Conservation (phyloP, 2,113 vertebrate genomes). For the Caretta caretta region DNA sequence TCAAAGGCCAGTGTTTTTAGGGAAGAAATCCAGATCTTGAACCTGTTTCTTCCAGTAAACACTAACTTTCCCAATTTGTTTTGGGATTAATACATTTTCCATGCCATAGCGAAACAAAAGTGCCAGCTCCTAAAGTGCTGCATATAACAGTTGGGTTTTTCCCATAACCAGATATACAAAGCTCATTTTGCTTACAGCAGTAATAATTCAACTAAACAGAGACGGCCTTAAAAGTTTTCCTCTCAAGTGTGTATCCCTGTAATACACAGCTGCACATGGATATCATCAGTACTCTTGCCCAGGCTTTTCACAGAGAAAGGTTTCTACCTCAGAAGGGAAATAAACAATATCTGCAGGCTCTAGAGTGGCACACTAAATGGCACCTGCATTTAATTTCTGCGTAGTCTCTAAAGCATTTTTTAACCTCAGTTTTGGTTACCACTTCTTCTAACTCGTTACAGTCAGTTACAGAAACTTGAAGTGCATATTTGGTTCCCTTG, state of each 20-base stretch:
- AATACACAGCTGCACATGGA: constrained; percentile 33
- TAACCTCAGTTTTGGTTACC: constrained; percentile 46
- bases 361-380: constrained; percentile 41
- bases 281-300: constrained; percentile 15
- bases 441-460: constrained; percentile 52
- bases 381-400: constrained; percentile 53
- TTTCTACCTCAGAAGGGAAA: constrained; percentile 66
- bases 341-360: constrained; percentile 59
- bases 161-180: neutral
- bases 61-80: constrained; percentile 12
- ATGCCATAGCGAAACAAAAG: neutral
- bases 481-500: neutral
- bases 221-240: constrained; percentile 43
- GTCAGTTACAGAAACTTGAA: constrained; percentile 13
- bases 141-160: constrained; percentile 44
- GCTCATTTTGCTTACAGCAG: constrained; percentile 26
- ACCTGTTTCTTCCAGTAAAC: neutral
- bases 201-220: constrained; percentile 72
- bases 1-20: neutral
- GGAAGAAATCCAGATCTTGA: neutral
- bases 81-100: constrained; percentile 33
- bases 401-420: constrained; percentile 12
- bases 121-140: accelerated
- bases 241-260: constrained; percentile 31
- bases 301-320: constrained; percentile 59